Percentiles rank a stretch among this genome's conserved stretches.
phyloP scores from a whole-genome alignment of 2,888 invertebrate genomes.

The Lydus trimaculatus region DNA sequence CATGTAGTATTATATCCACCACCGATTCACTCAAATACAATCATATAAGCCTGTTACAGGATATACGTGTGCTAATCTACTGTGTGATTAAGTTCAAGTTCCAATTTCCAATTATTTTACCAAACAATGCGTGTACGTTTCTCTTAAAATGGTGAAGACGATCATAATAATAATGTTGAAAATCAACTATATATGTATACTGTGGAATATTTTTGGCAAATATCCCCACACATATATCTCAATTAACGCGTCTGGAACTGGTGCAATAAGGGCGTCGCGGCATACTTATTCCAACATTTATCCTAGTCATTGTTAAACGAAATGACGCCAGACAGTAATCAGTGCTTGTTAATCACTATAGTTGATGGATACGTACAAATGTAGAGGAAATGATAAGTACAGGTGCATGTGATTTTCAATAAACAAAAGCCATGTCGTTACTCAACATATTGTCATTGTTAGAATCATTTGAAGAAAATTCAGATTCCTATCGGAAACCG shows the following conservation, averaged over 20 bases:
- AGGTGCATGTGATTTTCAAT: background rate
- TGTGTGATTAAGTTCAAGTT: constrained; percentile 49
- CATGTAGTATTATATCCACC: constrained; percentile 34
- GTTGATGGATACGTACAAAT: constrained; percentile 25
- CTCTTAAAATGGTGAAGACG: constrained; percentile 14
- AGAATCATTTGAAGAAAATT: background rate
- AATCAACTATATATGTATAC: constrained; percentile 9
- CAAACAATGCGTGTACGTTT: constrained; percentile 16
- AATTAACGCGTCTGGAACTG: constrained; percentile 39
- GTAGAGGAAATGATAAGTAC: background rate
- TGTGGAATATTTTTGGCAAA: constrained; percentile 30
- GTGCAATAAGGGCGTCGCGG: constrained; percentile 36
- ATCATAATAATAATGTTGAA: constrained; percentile 24
- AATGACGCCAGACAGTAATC: constrained; percentile 47
- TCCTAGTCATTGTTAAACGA: constrained; percentile 46
- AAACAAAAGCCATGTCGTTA: background rate
- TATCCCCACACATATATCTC: constrained; percentile 43
- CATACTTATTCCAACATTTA: constrained; percentile 48
- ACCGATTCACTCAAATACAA: constrained; percentile 31
- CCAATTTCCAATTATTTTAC: constrained; percentile 25
- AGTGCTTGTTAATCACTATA: constrained; percentile 33
- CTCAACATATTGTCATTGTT: constrained; percentile 2
- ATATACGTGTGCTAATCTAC: constrained; percentile 50
- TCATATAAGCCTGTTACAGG: constrained; percentile 51
- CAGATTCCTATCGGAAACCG: background rate